Conservation (phyloP, 2,113 vertebrate species). For the Laticauda laticaudata region DNA sequence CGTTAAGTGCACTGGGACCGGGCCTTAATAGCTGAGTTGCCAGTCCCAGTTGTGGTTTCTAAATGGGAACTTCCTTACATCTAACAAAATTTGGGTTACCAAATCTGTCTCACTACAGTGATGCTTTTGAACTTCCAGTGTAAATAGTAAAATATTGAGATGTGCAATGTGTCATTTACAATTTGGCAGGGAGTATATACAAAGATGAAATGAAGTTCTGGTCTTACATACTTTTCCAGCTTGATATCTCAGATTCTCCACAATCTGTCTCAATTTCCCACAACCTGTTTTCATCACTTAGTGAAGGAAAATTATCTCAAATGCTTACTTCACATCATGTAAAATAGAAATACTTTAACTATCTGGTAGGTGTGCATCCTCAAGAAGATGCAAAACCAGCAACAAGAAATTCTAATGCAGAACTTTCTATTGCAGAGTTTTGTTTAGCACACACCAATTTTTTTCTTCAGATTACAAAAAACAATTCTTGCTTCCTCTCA, state of each 20-base stretch:
- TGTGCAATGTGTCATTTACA: background rate
- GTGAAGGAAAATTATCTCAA: background rate
- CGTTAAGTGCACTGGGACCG: too few relatives aligned
- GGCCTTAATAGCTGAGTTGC: background rate
- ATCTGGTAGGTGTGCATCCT: background rate
- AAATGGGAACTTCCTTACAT: background rate
- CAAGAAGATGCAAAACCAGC: slow-evolving; percentile 10
- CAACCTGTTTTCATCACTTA: background rate
- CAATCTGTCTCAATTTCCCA: background rate
- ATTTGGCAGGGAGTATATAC: background rate
- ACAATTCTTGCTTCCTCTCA: background rate
- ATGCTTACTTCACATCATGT: background rate
- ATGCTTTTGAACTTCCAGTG: background rate
- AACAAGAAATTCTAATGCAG: slow-evolving; percentile 4
- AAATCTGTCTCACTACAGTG: background rate
- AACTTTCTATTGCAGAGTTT: background rate
- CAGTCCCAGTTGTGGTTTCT: background rate
- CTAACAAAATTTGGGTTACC: background rate
- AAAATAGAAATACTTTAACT: background rate
- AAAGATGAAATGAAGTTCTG: background rate
- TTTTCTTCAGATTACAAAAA: slow-evolving; percentile 9
- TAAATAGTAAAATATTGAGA: background rate
- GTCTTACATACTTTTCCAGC: background rate
- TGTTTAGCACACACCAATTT: background rate
- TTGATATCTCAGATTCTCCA: background rate